phyloP scores from a whole-genome alignment of 2,797 vertebrate species.

The Ispidina lecontei region DNA sequence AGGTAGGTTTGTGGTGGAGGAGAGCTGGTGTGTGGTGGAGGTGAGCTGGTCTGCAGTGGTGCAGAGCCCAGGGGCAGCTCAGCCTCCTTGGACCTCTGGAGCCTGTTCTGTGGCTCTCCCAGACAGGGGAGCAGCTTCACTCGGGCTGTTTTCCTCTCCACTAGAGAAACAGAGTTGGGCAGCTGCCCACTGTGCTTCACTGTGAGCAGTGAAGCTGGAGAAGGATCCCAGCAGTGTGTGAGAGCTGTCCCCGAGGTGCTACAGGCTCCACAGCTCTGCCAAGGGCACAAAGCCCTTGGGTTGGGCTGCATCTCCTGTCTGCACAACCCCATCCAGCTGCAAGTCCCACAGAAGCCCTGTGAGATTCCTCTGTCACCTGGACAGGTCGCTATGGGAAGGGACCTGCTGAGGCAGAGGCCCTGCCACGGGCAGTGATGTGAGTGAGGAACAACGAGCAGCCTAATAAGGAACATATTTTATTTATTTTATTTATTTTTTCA shows the following conservation, averaged over 20 bases:
- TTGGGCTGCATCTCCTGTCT: not conserved
- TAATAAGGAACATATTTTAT: conserved; percentile 19
- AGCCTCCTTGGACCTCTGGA: not conserved
- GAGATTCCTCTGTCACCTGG: accelerated
- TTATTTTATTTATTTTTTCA: not conserved
- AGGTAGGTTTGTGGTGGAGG: not conserved
- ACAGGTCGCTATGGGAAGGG: accelerated
- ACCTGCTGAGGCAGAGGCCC: not conserved
- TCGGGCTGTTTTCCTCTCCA: not conserved
- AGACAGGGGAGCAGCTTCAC: not conserved
- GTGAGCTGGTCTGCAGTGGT: not conserved
- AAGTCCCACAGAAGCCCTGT: not conserved
- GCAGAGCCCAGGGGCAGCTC: not conserved
- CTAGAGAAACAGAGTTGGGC: not conserved
- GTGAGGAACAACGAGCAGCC: not conserved
- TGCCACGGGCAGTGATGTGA: not conserved
- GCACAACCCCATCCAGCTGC: not conserved
- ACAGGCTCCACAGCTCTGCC: not conserved
- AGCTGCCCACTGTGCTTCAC: too few relatives aligned
- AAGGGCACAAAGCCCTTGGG: not conserved
- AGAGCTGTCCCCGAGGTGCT: not conserved
- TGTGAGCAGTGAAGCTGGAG: not conserved
- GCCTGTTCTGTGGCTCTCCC: not conserved
- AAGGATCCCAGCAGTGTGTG: accelerated
- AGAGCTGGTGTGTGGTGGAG: not conserved